Conservation (phyloP, 2,888 invertebrate genomes). For the Lymantria dispar region DNA sequence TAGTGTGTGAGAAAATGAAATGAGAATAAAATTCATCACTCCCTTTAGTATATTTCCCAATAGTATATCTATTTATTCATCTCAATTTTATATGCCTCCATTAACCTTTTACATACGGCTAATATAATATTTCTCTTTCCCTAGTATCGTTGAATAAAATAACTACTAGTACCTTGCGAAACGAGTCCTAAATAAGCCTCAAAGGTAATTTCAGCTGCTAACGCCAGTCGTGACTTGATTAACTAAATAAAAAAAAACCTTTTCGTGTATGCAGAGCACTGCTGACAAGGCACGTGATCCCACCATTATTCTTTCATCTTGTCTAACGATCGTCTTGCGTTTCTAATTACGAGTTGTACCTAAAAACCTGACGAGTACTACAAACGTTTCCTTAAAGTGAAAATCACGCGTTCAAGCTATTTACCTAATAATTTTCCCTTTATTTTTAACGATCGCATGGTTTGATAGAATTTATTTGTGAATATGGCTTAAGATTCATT, state of each 20-base stretch:
- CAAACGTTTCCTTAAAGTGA: neutral
- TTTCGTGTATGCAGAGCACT: constrained; percentile 1
- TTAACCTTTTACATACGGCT: no score
- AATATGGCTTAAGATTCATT: no score
- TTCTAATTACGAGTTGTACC: constrained; percentile 1
- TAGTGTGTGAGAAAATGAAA: no score
- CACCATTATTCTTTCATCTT: constrained; percentile 18
- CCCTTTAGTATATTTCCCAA: no score
- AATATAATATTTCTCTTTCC: no score
- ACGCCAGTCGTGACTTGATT: neutral
- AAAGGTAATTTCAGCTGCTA: neutral
- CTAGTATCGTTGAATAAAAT: no score
- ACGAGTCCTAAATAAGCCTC: neutral
- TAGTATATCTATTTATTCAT: no score
- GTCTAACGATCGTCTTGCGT: constrained; percentile 13
- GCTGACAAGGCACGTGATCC: constrained; percentile 14
- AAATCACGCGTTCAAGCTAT: neutral
- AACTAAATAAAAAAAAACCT: constrained; percentile 3
- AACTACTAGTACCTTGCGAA: neutral
- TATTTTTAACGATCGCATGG: no score
- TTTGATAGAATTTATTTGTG: no score
- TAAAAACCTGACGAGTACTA: neutral
- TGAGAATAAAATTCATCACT: no score
- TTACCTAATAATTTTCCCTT: no score
- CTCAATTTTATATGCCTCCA: no score